These are phyloP conservation scores for Drosophila ogumai DNA, from an alignment of 1,140 invertebrate genomes.

Conservation along the genomic window DNA sequence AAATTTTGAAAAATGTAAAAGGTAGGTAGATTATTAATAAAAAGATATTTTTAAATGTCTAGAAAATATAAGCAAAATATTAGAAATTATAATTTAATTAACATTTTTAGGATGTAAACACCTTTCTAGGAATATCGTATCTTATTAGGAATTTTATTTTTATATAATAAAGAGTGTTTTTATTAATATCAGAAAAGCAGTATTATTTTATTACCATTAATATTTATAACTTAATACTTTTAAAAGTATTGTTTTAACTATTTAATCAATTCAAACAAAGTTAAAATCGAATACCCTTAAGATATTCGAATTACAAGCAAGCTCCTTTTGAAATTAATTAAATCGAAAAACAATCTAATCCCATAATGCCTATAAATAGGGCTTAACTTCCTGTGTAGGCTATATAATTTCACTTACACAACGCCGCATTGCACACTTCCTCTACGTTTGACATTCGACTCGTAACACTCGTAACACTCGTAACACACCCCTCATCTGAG, in stretches of 20 bases:
- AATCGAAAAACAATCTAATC: slow-evolving; percentile 5
- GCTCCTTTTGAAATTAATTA: neutral
- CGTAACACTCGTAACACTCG: neutral
- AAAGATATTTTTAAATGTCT: too few species aligned
- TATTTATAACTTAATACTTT: too few species aligned
- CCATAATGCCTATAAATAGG: slow-evolving; percentile 6
- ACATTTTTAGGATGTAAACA: neutral
- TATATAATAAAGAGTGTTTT: too few species aligned
- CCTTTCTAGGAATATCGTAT: neutral
- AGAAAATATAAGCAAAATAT: too few species aligned
- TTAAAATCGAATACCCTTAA: neutral
- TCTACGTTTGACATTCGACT: slow-evolving; percentile 18
- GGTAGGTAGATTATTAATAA: neutral
- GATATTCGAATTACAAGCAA: too few species aligned
- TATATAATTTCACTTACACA: slow-evolving; percentile 47
- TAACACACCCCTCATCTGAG: neutral
- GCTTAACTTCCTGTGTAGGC: slow-evolving; percentile 11
- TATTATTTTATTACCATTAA: too few species aligned
- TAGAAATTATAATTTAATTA: neutral
- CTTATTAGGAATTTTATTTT: too few species aligned
- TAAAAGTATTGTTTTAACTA: too few species aligned
- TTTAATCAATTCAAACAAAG: neutral
- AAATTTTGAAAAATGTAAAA: neutral
- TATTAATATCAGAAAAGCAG: too few species aligned
- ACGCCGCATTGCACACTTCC: slow-evolving; percentile 20